These are phyloP conservation scores for Diabrotica virgifera DNA, from an alignment of 1,140 invertebrate species.

Conservation along the genomic window DNA sequence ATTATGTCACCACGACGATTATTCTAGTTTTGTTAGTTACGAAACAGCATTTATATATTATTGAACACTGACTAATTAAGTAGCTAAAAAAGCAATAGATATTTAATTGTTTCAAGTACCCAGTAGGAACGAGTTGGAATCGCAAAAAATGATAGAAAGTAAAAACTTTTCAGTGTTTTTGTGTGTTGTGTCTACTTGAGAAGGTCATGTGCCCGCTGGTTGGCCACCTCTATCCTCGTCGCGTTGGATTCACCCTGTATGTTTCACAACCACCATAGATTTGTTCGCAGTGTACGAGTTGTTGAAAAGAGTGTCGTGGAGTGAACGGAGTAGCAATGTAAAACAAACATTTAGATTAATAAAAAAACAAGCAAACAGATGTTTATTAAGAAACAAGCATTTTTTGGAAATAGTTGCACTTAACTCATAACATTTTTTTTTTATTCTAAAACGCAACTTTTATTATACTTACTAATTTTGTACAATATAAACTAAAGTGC, in stretches of 20 bases:
- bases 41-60: too few species aligned
- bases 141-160: slow-evolving; percentile 26
- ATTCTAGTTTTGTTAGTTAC: too few species aligned
- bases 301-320: slow-evolving; percentile 40
- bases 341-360: slow-evolving; percentile 45
- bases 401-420: not conserved
- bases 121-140: slow-evolving; percentile 31
- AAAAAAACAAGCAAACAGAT: slow-evolving; percentile 19
- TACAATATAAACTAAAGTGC: too few species aligned
- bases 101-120: not conserved
- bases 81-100: not conserved
- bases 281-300: slow-evolving; percentile 29
- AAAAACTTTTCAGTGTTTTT: slow-evolving; percentile 33
- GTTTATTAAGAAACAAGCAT: not conserved
- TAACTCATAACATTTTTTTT: too few species aligned
- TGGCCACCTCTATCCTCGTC: slow-evolving; percentile 80
- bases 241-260: slow-evolving; percentile 66
- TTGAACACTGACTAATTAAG: not conserved
- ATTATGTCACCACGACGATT: too few species aligned
- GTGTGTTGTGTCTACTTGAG: slow-evolving; percentile 65
- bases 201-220: slow-evolving; percentile 79
- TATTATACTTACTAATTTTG: too few species aligned
- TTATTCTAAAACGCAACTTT: too few species aligned
- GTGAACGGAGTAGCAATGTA: slow-evolving; percentile 43
- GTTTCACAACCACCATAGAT: slow-evolving; percentile 19